A percentile compares a stretch with the other conserved stretches of the same genome.
Evolutionary conservation across 1,140 invertebrate species (phyloP).

Genomic region (Mizuhopecten yessoensis): DNA sequence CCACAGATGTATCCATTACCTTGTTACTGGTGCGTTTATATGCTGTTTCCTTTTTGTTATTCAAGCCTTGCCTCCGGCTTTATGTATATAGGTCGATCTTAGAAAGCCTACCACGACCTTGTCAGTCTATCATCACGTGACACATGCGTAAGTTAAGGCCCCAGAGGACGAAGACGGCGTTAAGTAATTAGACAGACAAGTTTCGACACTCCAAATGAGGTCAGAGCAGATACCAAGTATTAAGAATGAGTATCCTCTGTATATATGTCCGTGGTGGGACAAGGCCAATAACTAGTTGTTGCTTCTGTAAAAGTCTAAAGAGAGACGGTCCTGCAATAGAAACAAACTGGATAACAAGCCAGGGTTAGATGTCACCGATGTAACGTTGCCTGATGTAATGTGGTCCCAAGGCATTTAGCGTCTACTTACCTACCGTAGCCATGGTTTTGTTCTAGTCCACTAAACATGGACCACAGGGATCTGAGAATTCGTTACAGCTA

Average conservation of each 20-base stretch:
- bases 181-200: not conserved
- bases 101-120: not conserved
- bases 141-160: not conserved
- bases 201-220: not conserved
- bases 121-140: not conserved
- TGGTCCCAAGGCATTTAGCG: not conserved
- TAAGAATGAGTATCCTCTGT: not conserved
- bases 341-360: no score
- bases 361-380: not conserved
- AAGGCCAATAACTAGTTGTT: not conserved
- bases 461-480: no score
- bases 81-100: no score
- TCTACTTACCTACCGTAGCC: not conserved
- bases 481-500: no score
- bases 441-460: not conserved
- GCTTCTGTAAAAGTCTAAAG: no score
- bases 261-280: not conserved
- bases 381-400: not conserved
- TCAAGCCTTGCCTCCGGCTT: not conserved
- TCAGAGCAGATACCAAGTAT: no score
- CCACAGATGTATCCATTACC: no score
- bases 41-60: no score
- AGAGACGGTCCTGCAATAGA: no score
- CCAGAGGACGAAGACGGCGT: not conserved
- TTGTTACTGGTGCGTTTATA: no score